These are phyloP conservation scores for Danaus chrysippus DNA, from an alignment of 2,888 invertebrate genomes.

Conservation along the genomic window DNA sequence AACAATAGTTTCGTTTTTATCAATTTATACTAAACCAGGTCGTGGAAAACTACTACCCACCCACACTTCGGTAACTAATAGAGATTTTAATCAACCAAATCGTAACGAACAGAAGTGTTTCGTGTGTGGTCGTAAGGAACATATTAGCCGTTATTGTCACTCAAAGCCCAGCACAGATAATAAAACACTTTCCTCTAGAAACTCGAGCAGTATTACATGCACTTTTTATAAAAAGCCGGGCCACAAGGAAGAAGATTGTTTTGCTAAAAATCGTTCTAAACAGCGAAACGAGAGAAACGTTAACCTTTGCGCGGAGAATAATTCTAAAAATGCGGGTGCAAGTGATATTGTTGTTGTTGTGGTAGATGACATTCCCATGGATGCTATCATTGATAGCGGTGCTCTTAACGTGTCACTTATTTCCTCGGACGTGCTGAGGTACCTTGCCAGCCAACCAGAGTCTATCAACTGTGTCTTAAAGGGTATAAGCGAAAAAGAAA, in stretches of 20 bases:
- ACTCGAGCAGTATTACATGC: slow-evolving; percentile 2
- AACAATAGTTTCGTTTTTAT: slow-evolving; percentile 15
- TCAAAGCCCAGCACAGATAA: neutral
- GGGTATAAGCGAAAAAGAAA: slow-evolving; percentile 23
- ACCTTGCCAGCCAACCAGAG: slow-evolving; percentile 20
- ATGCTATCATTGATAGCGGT: slow-evolving; percentile 34
- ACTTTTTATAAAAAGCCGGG: slow-evolving; percentile 1
- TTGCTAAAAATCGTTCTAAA: neutral
- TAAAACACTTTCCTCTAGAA: slow-evolving; percentile 8
- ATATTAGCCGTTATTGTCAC: neutral
- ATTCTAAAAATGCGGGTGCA: too few species aligned
- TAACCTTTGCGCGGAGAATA: neutral
- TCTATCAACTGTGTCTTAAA: slow-evolving; percentile 16
- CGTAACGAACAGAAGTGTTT: neutral
- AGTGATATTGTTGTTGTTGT: slow-evolving; percentile 13
- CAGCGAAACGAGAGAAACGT: neutral
- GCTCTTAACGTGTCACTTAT: slow-evolving; percentile 24
- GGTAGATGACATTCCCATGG: slow-evolving; percentile 21
- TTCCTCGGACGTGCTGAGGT: slow-evolving; percentile 17
- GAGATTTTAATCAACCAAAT: too few species aligned
- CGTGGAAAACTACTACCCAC: neutral
- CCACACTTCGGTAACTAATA: too few species aligned
- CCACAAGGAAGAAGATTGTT: slow-evolving; percentile 6
- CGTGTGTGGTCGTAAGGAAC: neutral
- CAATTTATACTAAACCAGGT: slow-evolving; percentile 14